phyloP scores from a whole-genome alignment of 2,797 vertebrate species.

The Pantherophis vulpinus region DNA sequence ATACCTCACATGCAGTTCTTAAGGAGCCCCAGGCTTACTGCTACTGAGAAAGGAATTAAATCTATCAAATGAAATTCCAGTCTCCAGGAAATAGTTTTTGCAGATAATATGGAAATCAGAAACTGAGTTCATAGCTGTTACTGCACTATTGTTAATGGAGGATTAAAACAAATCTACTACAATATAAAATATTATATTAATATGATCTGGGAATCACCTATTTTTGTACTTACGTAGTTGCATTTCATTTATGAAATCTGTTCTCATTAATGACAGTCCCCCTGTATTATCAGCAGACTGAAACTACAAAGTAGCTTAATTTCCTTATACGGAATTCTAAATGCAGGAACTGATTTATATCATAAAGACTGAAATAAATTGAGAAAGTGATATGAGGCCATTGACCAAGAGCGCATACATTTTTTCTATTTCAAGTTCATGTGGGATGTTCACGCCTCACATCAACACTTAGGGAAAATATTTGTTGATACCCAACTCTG shows the following conservation, averaged over 20 bases:
- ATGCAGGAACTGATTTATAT: not conserved
- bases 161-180: not conserved
- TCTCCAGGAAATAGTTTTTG: not conserved
- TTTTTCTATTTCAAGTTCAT: not conserved
- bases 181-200: not conserved
- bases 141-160: not conserved
- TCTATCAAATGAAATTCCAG: not conserved
- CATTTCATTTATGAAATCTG: not conserved
- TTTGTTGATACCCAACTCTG: not conserved
- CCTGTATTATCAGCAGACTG: not conserved
- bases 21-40: not conserved
- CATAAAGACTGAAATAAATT: not conserved
- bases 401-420: not conserved
- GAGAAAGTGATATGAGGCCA: not conserved
- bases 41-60: not conserved
- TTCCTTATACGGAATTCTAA: not conserved
- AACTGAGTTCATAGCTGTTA: not conserved
- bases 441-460: not conserved
- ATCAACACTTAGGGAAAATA: constrained; percentile 7
- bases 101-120: not conserved
- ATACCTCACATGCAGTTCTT: not conserved
- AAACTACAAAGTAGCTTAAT: not conserved
- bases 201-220: not conserved
- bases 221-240: not conserved
- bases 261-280: not conserved